Conservation (phyloP, 2,113 vertebrate species). For the Calypte anna region DNA sequence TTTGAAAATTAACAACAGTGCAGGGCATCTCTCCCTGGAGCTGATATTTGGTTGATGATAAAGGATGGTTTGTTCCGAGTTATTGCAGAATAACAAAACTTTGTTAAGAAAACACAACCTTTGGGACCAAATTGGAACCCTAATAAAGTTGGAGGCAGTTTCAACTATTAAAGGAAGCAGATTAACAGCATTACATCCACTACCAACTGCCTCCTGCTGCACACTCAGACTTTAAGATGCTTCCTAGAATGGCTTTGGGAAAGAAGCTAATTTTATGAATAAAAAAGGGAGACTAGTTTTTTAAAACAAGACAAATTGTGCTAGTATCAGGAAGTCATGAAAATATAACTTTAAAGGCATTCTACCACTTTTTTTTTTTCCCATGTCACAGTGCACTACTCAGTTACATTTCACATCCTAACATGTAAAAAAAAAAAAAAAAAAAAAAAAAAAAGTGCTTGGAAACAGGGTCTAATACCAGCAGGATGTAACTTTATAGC, state of each 20-base stretch:
- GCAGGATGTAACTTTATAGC: conserved; percentile 26
- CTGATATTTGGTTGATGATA: background rate
- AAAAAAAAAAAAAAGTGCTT: background rate
- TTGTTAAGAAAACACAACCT: background rate
- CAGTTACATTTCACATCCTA: background rate
- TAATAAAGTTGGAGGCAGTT: background rate
- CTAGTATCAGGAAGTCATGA: background rate
- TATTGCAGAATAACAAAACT: background rate
- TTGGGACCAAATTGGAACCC: background rate
- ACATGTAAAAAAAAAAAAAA: background rate
- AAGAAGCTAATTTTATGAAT: conserved; percentile 15
- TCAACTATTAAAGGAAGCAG: background rate
- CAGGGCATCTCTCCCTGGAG: background rate
- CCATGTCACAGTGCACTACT: background rate
- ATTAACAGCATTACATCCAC: background rate
- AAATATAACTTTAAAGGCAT: conserved; percentile 8
- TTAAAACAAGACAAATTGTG: background rate
- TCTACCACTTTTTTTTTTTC: background rate
- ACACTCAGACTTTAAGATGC: background rate
- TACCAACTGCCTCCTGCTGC: background rate
- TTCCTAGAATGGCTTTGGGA: background rate
- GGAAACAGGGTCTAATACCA: conserved; percentile 37
- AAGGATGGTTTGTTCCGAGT: background rate
- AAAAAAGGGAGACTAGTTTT: background rate
- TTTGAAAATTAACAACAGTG: background rate